Evolutionary conservation across 2,888 invertebrate genomes (phyloP), one percentile per base, ranked within the genome.

Genomic region (Volucella bombylans): DNA sequence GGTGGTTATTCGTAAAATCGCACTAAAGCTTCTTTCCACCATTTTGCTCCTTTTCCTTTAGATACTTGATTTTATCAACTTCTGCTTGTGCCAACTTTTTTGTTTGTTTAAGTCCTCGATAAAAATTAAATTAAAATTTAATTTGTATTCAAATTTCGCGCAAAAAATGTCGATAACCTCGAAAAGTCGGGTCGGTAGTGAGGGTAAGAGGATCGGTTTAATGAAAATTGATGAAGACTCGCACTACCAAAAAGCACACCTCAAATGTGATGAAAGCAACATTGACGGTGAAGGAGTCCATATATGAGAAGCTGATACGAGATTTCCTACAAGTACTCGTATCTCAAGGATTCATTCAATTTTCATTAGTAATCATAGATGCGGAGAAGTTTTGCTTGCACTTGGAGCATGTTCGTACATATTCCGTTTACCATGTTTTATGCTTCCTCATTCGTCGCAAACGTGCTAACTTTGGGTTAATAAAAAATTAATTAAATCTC

Each of bases 401-500:
- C 14, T 73, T 49, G 54, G 39, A 31, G 31, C 31, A 31, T 31
- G 1, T 31, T 31, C 31, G 31, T 31, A 31, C 6, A 47, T 15
- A 6, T 15, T 39, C 18, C 14, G 14, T 12, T 61, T n/a, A 39
- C 4, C 50, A 12, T 8, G 9, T 54, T 12, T 50, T 47, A 15
- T 6, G 39, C 67, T 73, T 67, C 6, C 1, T 4, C 64, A n/a
- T 59, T 14, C 12, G 23, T 11, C 41, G 8, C 12, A 50, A 41
- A 15, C 55, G 54, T 11, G 31, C 54, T 72, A 52, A 65, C 71
- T 39, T 71, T 71, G 61, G 54, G 59, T 55, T 61, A 65, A 67
- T 65, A 82, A 57, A 71, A 72, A 82, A 67, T 50, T 82, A 82
- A 82, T 82, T 82, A 77, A 72, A 77, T 61, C 31, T 49, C 55